These are phyloP conservation scores for Saturnia japonica DNA, from an alignment of 2,888 invertebrate genomes.

Conservation along the genomic window DNA sequence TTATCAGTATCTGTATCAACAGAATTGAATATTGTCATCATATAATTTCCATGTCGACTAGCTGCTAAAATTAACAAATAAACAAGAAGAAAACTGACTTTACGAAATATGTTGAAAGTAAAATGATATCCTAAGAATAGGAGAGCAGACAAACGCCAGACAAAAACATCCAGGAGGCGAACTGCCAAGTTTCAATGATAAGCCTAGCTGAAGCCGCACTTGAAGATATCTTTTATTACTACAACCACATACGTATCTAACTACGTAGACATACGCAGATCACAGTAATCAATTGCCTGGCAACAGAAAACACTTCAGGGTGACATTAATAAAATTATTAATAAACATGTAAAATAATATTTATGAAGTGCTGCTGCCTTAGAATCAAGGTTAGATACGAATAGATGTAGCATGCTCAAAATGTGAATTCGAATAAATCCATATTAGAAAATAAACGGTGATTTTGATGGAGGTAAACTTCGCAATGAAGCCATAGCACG, in stretches of 20 bases:
- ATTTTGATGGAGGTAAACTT: no score
- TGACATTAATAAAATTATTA: background rate
- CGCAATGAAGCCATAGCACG: no score
- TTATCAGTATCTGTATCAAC: no score
- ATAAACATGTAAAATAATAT: background rate
- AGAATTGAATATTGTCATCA: no score
- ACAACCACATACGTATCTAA: background rate
- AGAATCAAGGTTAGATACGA: no score
- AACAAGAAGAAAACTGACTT: background rate
- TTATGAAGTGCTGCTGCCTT: no score
- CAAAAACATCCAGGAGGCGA: conserved; percentile 33
- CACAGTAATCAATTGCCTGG: background rate
- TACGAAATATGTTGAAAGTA: conserved; percentile 27
- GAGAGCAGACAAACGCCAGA: conserved; percentile 47
- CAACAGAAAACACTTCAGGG: background rate
- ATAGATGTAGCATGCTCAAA: no score
- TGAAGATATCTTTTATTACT: conserved; percentile 12
- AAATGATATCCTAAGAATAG: conserved; percentile 26
- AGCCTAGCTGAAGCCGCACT: conserved; percentile 18
- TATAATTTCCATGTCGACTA: no score
- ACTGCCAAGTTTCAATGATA: conserved; percentile 37
- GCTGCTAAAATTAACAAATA: no score
- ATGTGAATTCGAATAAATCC: no score
- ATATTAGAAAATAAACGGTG: no score
- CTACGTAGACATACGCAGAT: background rate